Percentiles rank a stretch among this genome's conserved stretches.
These are phyloP conservation scores for Thunnus maccoyii DNA, from an alignment of 2,113 vertebrate genomes.

Conservation along the genomic window DNA sequence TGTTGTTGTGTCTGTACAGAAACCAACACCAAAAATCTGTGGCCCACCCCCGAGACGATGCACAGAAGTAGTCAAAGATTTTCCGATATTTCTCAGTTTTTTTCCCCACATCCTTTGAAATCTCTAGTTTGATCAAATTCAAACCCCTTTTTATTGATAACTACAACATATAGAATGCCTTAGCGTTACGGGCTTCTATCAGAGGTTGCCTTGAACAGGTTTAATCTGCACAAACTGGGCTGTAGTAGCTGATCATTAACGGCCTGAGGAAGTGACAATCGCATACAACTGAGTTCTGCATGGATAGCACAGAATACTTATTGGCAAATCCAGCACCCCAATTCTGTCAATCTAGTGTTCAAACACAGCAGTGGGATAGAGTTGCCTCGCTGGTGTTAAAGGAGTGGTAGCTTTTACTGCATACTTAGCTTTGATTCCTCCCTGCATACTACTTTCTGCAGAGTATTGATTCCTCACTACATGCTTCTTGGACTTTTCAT, in stretches of 20 bases:
- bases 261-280: conserved; percentile 24
- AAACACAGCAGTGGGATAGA: conserved; percentile 48
- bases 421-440: conserved; percentile 66
- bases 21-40: too few species aligned
- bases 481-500: conserved; percentile 46
- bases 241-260: conserved; percentile 20
- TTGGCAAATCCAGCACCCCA: conserved; percentile 58
- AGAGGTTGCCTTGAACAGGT: background rate
- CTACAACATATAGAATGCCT: too few species aligned
- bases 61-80: too few species aligned
- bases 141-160: too few species aligned
- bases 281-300: background rate
- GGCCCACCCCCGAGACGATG: too few species aligned
- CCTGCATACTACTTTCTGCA: conserved; percentile 50
- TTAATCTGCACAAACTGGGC: conserved; percentile 24
- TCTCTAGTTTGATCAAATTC: too few species aligned
- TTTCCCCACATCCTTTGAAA: too few species aligned
- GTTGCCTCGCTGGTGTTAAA: conserved; percentile 48
- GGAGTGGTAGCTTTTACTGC: conserved; percentile 56
- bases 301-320: conserved; percentile 26
- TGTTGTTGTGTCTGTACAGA: too few species aligned
- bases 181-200: too few species aligned
- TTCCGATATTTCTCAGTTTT: too few species aligned
- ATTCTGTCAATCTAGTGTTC: conserved; percentile 70
- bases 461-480: conserved; percentile 63